Evolutionary conservation across 2,888 invertebrate genomes (phyloP).

Genomic region (Metopia argyrocephala): DNA sequence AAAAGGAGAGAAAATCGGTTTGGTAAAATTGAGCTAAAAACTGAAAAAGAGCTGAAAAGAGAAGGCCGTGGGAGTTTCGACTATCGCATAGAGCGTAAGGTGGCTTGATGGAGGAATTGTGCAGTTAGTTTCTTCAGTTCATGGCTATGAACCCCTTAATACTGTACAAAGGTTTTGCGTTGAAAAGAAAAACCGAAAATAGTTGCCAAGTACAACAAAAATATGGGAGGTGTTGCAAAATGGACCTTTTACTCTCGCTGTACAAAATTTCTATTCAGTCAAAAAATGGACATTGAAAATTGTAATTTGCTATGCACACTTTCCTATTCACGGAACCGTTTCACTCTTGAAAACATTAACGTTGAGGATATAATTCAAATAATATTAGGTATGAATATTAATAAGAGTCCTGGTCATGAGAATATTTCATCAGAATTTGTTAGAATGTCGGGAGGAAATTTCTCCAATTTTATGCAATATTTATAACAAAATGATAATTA

Average conservation of each 20-base stretch:
- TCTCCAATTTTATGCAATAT: too few relatives aligned
- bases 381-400: too few relatives aligned
- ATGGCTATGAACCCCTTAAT: not conserved
- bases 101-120: constrained; percentile 32
- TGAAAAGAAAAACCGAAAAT: constrained; percentile 15
- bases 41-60: constrained; percentile 15
- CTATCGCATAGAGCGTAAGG: constrained; percentile 6
- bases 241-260: constrained; percentile 12
- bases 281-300: too few relatives aligned
- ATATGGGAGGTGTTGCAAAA: constrained; percentile 24
- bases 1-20: constrained; percentile 16
- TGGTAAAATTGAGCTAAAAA: not conserved
- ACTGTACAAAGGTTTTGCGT: not conserved
- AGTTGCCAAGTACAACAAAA: not conserved
- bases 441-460: too few relatives aligned
- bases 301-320: too few relatives aligned
- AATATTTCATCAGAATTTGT: too few relatives aligned
- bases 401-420: too few relatives aligned
- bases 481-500: too few relatives aligned
- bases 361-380: too few relatives aligned
- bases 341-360: too few relatives aligned
- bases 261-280: too few relatives aligned
- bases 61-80: constrained; percentile 4
- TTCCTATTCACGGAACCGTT: too few relatives aligned
- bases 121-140: constrained; percentile 11